phyloP scores from a whole-genome alignment of 2,797 vertebrate genomes.

The Molossus molossus region DNA sequence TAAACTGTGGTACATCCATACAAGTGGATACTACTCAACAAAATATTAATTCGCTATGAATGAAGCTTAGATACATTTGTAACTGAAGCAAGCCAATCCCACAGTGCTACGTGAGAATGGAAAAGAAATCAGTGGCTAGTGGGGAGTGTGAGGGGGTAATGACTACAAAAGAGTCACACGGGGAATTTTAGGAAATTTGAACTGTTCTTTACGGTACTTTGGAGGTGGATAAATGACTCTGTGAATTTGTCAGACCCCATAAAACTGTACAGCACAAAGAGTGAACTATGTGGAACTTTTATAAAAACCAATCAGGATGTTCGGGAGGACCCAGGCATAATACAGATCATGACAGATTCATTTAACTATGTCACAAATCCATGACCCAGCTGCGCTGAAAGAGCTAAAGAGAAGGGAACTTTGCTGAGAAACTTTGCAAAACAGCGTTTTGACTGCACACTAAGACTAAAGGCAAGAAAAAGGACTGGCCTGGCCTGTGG shows the following conservation, averaged over 20 bases:
- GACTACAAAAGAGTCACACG: background rate
- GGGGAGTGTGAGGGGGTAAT: rapidly evolving
- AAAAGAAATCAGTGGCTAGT: background rate
- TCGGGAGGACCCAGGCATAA: background rate
- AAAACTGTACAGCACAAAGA: background rate
- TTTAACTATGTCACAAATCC: background rate
- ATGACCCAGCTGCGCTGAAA: background rate
- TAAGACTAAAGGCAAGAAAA: background rate
- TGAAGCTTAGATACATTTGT: background rate
- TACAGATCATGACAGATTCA: background rate
- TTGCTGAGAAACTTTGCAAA: background rate
- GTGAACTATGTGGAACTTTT: background rate
- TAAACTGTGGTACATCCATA: background rate
- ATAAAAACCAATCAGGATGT: background rate
- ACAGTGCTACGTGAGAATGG: background rate
- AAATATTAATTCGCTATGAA: background rate
- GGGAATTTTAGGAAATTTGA: background rate
- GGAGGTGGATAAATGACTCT: background rate
- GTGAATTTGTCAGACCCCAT: background rate
- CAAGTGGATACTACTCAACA: background rate
- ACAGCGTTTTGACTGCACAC: background rate
- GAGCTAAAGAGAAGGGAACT: background rate
- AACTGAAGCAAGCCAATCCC: background rate
- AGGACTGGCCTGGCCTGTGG: background rate
- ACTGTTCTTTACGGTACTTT: background rate